A percentile compares a stretch with the other conserved stretches of the same genome.
These are phyloP conservation scores for Progne subis DNA, from an alignment of 2,113 vertebrate species.

Conservation along the genomic window DNA sequence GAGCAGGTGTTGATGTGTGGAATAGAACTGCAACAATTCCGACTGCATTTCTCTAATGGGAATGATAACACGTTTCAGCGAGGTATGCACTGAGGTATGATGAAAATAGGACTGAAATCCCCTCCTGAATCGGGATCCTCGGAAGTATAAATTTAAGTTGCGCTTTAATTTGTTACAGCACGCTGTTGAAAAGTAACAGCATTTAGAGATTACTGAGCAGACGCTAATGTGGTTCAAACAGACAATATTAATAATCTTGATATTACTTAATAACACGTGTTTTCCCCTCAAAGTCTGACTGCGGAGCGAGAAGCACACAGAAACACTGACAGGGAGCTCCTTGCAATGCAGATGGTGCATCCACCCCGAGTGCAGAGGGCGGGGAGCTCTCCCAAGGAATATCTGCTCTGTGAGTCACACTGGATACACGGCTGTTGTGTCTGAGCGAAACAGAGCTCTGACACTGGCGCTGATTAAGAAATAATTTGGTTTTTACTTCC, in stretches of 20 bases:
- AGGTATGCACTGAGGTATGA: constrained; percentile 24
- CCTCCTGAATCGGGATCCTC: constrained; percentile 25
- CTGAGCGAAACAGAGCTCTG: not conserved
- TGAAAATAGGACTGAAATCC: constrained; percentile 36
- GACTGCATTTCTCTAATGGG: constrained; percentile 64
- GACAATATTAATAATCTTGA: constrained; percentile 64
- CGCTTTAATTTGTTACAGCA: constrained; percentile 52
- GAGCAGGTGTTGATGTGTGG: constrained; percentile 72
- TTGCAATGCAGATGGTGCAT: not conserved
- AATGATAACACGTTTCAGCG: constrained; percentile 64
- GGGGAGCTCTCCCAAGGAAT: not conserved
- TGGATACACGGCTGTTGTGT: not conserved
- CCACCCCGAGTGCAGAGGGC: not conserved
- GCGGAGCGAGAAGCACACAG: not conserved
- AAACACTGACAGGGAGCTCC: not conserved
- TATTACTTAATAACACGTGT: constrained; percentile 58
- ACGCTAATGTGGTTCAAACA: constrained; percentile 41
- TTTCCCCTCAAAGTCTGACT: constrained; percentile 44
- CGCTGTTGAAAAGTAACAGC: constrained; percentile 27
- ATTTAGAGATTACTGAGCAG: constrained; percentile 54
- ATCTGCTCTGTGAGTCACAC: not conserved
- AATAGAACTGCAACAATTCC: constrained; percentile 61
- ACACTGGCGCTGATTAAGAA: not conserved
- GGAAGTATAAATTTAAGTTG: constrained; percentile 19
- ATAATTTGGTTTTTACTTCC: not conserved